Evolutionary conservation across 1,140 invertebrate species (phyloP), one percentile per base, ranked within the genome.

Genomic region (Anoplophora glabripennis): DNA sequence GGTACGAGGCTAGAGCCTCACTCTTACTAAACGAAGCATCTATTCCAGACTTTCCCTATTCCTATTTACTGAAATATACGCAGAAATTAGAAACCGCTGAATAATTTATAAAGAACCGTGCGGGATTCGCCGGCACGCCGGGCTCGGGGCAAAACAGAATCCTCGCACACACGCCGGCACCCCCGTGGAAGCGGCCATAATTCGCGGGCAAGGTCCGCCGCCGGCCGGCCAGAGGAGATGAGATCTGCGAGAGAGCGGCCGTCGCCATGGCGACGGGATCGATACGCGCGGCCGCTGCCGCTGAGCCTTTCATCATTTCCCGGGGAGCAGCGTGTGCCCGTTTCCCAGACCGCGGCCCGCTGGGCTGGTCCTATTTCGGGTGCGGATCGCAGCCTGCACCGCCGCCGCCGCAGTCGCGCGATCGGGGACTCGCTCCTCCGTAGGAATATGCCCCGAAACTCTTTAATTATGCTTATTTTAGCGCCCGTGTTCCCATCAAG

Each of bases 261-360:
- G 57, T 70, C 59, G 59, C 68, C 58, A 56, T 58, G 51, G 66
- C 47, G 58, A 70, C 66, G 34, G 60, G 68, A 70, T 70, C 68
- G 68, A 70, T 70, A 63, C 54, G 35, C 53, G 38, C 40, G 52
- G 52, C 33, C 36, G 52, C 46, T 61, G 54, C 63, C 53, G 56
- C 55, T 51, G 59, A 57, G 60, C 59, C 59, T 66, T 66, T 63
- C 64, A 63, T 63, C 64, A 63, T 63, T 66, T 66, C 61, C 64
- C 61, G 61, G 64, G 64, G 64, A 66, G 63, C 21, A 28, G 21
- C 47, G 53, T 61, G 59, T 60, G 48, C 63, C 48, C 45, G 59
- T 59, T 55, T 65, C 59, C 63, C 63, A 65, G 63, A 61, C 47
- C 56, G 21, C 21, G 21, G 5, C 21, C 21, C 21, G 21, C 44